Base-by-base conservation (phyloP, 2,888 invertebrate genomes). In the Rhingia campestris region DNA sequence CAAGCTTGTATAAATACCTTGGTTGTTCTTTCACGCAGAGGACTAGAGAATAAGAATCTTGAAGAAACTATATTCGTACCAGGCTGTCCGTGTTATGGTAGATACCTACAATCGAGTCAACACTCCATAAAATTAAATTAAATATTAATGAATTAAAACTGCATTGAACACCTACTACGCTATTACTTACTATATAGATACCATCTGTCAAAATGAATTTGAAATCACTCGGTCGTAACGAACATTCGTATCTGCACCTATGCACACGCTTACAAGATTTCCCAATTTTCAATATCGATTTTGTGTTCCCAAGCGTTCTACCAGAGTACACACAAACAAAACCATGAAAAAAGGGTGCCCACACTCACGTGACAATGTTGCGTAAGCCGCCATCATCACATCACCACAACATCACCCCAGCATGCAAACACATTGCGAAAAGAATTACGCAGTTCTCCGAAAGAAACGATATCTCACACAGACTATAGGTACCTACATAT, bases 341-440 rank as follows among this genome's bases (percentile, higher is more conserved):
- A 22, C 22, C 22, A 22, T 22, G 22, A 41, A 54, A 14, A 53
- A 47, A 39, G 30, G 51, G 10, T 10, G 9, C 9, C 22, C 6
- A 56, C n/a, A 56, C 51, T 56, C 69, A 47, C 41, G 43, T 59
- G 63, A 64, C 49, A 41, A 64, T n/a, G 51, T 75, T 69, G 54
- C 63, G n/a, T 63, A 12, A 75, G 43, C 14, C 39, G 10, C 54
- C 10, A 54, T 63, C 45, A 63, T 30, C n/a, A 35, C 7, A 22
- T n/a, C 37, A 56, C 45, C 37, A 56, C 22, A 61, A 58, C 47
- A 32, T 54, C 45, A 35, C 33, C n/a, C 22, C 37, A 49, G 30
- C 59, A 58, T 49, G 54, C 30, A 41, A 43, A 7, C 4, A 22
- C 33, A 43, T 63, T 41, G 56, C 45, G 12, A 58, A 66, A 14